phyloP scores from a whole-genome alignment of 1,140 invertebrate species.

The Cherax destructor region DNA sequence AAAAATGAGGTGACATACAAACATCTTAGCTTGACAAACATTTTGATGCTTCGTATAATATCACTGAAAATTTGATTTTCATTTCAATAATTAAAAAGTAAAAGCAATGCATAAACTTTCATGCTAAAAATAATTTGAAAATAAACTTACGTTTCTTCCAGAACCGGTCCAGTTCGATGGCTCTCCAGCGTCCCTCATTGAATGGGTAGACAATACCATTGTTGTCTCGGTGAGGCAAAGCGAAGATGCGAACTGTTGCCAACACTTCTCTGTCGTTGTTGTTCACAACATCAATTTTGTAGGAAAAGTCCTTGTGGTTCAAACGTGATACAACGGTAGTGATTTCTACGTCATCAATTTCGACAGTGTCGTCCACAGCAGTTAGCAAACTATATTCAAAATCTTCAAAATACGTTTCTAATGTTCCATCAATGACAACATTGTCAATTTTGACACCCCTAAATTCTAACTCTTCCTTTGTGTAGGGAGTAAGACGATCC shows the following conservation, averaged over 20 bases:
- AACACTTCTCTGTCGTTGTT: neutral
- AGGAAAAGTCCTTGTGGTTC: constrained; percentile 37
- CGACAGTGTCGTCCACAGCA: constrained; percentile 38
- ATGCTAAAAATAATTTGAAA: neutral
- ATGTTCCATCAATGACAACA: neutral
- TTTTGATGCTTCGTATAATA: no score
- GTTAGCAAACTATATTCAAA: constrained; percentile 44
- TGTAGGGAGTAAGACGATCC: constrained; percentile 40
- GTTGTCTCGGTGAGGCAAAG: constrained; percentile 24
- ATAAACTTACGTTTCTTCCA: constrained; percentile 27
- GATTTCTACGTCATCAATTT: constrained; percentile 28
- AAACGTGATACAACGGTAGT: constrained; percentile 15
- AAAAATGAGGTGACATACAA: neutral
- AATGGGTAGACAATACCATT: constrained; percentile 21
- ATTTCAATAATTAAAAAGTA: no score
- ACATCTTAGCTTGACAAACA: no score
- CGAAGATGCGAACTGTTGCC: constrained; percentile 48
- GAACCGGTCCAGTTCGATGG: constrained; percentile 46
- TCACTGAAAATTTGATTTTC: no score
- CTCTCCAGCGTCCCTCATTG: constrained; percentile 39
- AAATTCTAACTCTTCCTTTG: constrained; percentile 24
- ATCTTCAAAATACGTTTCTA: constrained; percentile 45
- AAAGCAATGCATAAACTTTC: no score
- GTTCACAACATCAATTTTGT: constrained; percentile 19
- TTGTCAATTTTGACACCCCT: constrained; percentile 21